Percentiles rank a stretch among this genome's conserved stretches.
These are phyloP conservation scores for Anguilla megastoma DNA, from an alignment of 2,797 vertebrate species.

Conservation along the genomic window DNA sequence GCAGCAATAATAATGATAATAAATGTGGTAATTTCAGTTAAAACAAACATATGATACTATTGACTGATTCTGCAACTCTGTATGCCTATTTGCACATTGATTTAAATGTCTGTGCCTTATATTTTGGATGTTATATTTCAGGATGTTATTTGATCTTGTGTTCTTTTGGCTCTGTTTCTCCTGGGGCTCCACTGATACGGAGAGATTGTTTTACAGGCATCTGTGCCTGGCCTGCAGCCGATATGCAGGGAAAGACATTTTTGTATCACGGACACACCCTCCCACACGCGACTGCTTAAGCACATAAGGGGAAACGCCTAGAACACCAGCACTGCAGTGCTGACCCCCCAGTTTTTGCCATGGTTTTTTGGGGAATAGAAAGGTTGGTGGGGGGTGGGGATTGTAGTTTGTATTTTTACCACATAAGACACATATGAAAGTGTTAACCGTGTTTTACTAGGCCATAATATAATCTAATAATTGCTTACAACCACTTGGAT, in stretches of 20 bases:
- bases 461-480: background rate
- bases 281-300: background rate
- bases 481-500: background rate
- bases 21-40: too few relatives aligned
- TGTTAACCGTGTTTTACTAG: too few relatives aligned
- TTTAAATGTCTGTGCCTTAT: background rate
- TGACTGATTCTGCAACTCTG: background rate
- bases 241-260: background rate
- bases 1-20: too few relatives aligned
- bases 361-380: background rate
- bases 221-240: constrained; percentile 30
- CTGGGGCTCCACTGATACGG: background rate
- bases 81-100: background rate
- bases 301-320: background rate
- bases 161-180: background rate
- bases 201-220: constrained; percentile 42
- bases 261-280: background rate
- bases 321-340: background rate
- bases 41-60: background rate
- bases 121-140: background rate
- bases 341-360: background rate
- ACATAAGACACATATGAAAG: too few relatives aligned
- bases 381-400: too few relatives aligned
- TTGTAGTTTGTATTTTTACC: too few relatives aligned
- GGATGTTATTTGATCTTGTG: background rate